Base-by-base conservation (phyloP, 2,888 invertebrate species). In the Agriopis marginaria region DNA sequence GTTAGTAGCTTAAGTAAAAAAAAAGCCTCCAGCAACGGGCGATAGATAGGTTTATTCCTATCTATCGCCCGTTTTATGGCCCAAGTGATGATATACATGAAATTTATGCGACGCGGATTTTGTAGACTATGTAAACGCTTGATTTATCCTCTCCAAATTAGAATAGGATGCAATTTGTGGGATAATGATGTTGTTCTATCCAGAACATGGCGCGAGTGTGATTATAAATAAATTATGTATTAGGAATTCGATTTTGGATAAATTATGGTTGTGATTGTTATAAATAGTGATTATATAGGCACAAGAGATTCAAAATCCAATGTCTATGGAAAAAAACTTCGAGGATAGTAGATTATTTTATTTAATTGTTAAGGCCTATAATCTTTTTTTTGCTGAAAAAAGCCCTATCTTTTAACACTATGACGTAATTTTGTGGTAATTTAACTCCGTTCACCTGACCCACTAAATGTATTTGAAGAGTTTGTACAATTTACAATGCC, bases 71-170 rank as follows among this genome's bases (percentile, higher is more conserved):
- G 12, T 70, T 74, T 74, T 32, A 12, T 75, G 63, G 75, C 55
- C 69, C 60, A 32, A 47, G 55, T 69, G 66, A 68, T 74, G 66
- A 68, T 74, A 75, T 62, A 66, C 70, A 71, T 68, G 50, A 61
- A 75, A 73, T 75, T 74, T 75, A 75, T 75, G 75, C 68, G 72
- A 71, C 72, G 70, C 67, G 71, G 71, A 70, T 75, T 76, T 68
- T 71, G 68, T 62, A 68, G 67, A 69, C 69, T 70, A 63, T 68
- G 73, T 72, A 73, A 73, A 73, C 70, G 70, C 65, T 76, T 74
- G 72, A 76, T 76, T 74, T 72, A 74, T 65, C 71, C 68, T 55
- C 74, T 62, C 71, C 68, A 70, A 74, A 65, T 74, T 72, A 73
- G 67, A 68, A 66, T 67, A 66, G 63, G 70, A 68, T 66, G 66